Percentiles rank a stretch among this genome's conserved stretches.
These are phyloP conservation scores for Esox niger DNA, from an alignment of 2,113 vertebrate genomes.

Conservation along the genomic window DNA sequence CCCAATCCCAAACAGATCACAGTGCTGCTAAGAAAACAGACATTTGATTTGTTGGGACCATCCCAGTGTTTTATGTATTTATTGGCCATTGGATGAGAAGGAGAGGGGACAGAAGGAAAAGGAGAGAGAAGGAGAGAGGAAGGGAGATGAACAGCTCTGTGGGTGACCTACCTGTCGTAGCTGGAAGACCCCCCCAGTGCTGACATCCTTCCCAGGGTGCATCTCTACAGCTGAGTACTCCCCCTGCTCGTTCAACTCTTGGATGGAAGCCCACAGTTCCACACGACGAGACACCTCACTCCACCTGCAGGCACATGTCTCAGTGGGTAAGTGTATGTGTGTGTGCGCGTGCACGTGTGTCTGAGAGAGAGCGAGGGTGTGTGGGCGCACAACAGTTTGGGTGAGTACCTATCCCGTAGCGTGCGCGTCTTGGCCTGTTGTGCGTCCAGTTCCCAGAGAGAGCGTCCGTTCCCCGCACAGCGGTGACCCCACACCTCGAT, in stretches of 20 bases:
- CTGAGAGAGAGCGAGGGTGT: background rate
- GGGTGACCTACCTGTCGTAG: slow-evolving; percentile 96
- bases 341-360: background rate
- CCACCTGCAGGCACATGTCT: slow-evolving; percentile 75
- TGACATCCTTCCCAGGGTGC: slow-evolving; percentile 88
- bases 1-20: slow-evolving; percentile 11
- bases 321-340: background rate
- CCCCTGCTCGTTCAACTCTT: slow-evolving; percentile 93
- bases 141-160: slow-evolving; percentile 21
- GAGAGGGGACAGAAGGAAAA: too few relatives aligned
- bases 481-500: slow-evolving; percentile 98
- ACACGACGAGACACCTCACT: slow-evolving; percentile 92
- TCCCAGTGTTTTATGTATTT: too few relatives aligned
- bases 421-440: slow-evolving; percentile 91
- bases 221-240: slow-evolving; percentile 92
- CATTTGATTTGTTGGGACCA: too few relatives aligned
- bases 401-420: slow-evolving; percentile 83
- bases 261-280: slow-evolving; percentile 90
- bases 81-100: too few relatives aligned
- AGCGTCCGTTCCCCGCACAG: slow-evolving; percentile 87
- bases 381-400: background rate
- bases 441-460: slow-evolving; percentile 87
- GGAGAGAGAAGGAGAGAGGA: too few relatives aligned
- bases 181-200: slow-evolving; percentile 94
- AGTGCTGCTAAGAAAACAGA: too few relatives aligned